Evolutionary conservation across 2,113 vertebrate species (phyloP), one percentile per base, ranked within the genome.

Genomic region (Neoarius graeffei): DNA sequence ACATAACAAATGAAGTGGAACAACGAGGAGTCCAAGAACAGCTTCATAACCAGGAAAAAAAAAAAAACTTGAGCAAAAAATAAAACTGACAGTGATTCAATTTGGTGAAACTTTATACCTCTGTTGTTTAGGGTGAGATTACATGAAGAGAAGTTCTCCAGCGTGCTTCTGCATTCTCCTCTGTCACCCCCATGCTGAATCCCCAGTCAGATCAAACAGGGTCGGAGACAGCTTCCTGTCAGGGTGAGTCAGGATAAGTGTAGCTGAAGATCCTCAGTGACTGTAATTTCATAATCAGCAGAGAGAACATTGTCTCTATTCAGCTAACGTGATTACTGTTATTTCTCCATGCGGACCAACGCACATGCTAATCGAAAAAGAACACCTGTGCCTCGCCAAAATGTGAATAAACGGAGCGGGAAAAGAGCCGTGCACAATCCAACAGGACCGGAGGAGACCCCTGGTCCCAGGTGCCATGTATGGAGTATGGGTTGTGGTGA

Each of bases 261-360:
- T 90, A 92, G 92, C 90, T 93, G 93, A 96, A 93, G 94, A 90
- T 89, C 89, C 89, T 93, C 93, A 96, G 93, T 5, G 80, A 89
- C 88, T 93, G 92, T 20, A 90, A 95, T 96, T 96, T 95, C 91
- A 94, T 93, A 90, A 94, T 95, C 92, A 91, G 92, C 89, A 89
- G 92, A 94, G 87, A 91, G 93, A 90, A 84, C 69, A 91, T 93
- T 90, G 92, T 92, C 91, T 92, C 91, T 92, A 94, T 95, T 93
- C 94, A 83, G 89, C 94, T 94, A 94, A 93, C 90, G 85, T 90
- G 93, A 90, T 96, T 96, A 95, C 93, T 95, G 93, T 83, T 92
- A 93, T 91, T 92, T 89, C 84, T 90, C 91, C 71, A 84, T 90
- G 87, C 87, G 88, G 91, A 92, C 90, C 91, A 94, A 88, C 83